Evolutionary conservation across 2,113 vertebrate species (phyloP).

Genomic region (Oreochromis tanganicae): DNA sequence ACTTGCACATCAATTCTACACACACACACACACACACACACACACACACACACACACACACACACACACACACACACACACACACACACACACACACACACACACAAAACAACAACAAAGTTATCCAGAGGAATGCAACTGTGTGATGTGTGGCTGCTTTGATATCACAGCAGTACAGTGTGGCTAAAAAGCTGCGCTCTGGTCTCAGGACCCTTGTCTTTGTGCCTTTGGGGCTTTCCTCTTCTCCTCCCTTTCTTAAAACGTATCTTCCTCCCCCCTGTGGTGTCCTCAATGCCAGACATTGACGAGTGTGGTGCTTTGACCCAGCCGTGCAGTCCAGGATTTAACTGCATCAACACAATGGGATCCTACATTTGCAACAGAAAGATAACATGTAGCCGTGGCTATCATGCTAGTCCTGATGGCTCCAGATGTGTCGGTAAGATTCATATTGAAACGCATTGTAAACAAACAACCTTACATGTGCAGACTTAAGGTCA

Average conservation of each 20-base stretch:
- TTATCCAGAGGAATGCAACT: neutral
- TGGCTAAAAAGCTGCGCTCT: conserved; percentile 20
- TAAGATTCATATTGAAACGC: conserved; percentile 53
- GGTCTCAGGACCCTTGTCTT: neutral
- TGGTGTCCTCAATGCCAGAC: conserved; percentile 43
- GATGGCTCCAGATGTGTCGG: conserved; percentile 86
- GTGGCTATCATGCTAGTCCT: conserved; percentile 82
- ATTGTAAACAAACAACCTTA: neutral
- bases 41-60: neutral
- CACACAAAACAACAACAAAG: conserved; percentile 13
- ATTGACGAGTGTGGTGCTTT: conserved; percentile 68
- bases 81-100: neutral
- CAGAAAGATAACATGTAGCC: conserved; percentile 79
- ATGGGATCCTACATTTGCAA: conserved; percentile 89
- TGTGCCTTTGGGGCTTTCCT: neutral
- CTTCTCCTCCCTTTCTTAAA: neutral
- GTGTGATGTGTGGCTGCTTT: conserved; percentile 53
- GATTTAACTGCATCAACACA: conserved; percentile 89
- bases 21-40: neutral
- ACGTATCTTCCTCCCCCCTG: neutral
- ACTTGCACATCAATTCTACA: too few relatives aligned
- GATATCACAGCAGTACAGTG: conserved; percentile 11
- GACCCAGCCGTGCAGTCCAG: conserved; percentile 78
- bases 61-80: neutral
- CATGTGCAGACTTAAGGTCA: neutral